A percentile compares a stretch with the other conserved stretches of the same genome.
Conservation (phyloP, 2,113 vertebrate genomes). For the Hystrix cristata region DNA sequence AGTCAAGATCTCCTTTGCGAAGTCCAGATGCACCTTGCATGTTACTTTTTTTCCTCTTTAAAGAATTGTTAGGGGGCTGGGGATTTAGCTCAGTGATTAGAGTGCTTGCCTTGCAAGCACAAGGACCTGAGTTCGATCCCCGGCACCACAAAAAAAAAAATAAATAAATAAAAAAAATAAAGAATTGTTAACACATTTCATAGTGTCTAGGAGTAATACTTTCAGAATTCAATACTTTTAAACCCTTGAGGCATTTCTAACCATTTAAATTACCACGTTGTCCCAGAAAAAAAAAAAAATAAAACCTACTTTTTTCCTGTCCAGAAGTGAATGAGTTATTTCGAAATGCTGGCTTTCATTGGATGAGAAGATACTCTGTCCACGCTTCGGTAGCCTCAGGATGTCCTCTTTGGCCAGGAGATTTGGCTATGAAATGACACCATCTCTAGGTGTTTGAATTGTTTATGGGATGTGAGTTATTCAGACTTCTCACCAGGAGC, state of each 20-base stretch:
- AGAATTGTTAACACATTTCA: neutral
- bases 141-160: too few relatives aligned
- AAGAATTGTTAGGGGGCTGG: neutral
- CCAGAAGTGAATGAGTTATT: neutral
- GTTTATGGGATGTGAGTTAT: neutral
- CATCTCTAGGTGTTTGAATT: neutral
- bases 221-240: neutral
- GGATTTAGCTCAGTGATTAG: too few relatives aligned
- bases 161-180: too few relatives aligned
- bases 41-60: neutral
- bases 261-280: conserved; percentile 12
- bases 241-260: neutral
- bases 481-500: neutral
- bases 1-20: conserved; percentile 93
- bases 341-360: neutral
- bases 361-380: neutral
- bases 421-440: fast-evolving
- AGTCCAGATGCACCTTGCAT: neutral
- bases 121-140: too few relatives aligned
- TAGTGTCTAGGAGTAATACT: neutral
- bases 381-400: neutral
- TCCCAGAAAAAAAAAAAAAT: too few relatives aligned
- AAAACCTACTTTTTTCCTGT: conserved; percentile 31
- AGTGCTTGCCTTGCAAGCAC: too few relatives aligned
- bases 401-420: neutral